Percentiles rank a stretch among this genome's conserved stretches.
phyloP scores from a whole-genome alignment of 2,113 vertebrate genomes.

The cattle (Bos taurus) region ARS-UCD2.0 NC_037350.1:16055001-16055500 shows the following conservation, averaged over 20 bases:
- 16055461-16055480: not conserved
- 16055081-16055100: not conserved
- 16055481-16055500: not conserved
- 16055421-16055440: not conserved
- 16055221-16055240: not conserved
- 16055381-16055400: not conserved
- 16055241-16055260: fast-evolving
- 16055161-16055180: not conserved
- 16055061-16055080: not conserved
- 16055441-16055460: not conserved
- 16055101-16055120: not conserved
- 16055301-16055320: not conserved
- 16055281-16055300: not conserved
- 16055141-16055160: not conserved
- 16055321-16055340: not conserved
- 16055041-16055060: not conserved
- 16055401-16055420: not conserved
- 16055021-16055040: not conserved
- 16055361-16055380: not conserved
- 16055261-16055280: not conserved
- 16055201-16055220: not conserved
- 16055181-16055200: not conserved
- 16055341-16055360: not conserved
- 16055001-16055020: not conserved
- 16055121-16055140: not conserved